phyloP scores from a whole-genome alignment of 2,797 vertebrate species.

The Kryptopterus vitreolus region DNA sequence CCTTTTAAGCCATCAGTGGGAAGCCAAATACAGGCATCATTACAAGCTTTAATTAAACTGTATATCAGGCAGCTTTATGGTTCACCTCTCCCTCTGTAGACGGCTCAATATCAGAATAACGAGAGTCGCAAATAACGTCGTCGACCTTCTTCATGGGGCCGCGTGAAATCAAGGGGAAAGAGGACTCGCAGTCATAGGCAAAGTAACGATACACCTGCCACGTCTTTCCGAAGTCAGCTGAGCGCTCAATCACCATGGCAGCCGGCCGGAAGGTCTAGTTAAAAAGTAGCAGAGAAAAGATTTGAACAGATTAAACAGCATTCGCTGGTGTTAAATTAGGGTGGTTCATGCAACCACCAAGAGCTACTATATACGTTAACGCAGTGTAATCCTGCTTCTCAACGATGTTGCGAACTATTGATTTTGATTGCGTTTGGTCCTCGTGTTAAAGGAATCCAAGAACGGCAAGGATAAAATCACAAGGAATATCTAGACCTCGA shows the following conservation, averaged over 20 bases:
- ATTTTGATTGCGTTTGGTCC: background rate
- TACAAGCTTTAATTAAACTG: background rate
- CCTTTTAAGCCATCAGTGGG: too few relatives aligned
- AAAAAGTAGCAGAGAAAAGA: background rate
- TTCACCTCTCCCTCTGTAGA: conserved; percentile 95
- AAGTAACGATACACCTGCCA: conserved; percentile 97
- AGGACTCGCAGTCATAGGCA: conserved; percentile 91
- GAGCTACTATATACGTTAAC: background rate
- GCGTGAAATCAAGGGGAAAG: conserved; percentile 81
- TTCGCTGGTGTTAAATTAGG: background rate
- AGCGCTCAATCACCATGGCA: conserved; percentile 94
- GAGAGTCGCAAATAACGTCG: conserved; percentile 92
- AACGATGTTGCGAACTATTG: background rate
- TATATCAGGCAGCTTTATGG: background rate
- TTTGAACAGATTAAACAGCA: background rate
- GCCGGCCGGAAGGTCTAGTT: conserved; percentile 90
- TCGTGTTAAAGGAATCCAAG: background rate
- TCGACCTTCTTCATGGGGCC: conserved; percentile 95
- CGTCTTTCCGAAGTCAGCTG: conserved; percentile 87
- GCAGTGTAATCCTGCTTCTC: background rate
- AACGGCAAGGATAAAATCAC: background rate
- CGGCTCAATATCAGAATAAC: conserved; percentile 96
- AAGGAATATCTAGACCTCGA: background rate
- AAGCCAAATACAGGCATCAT: background rate
- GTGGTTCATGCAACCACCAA: background rate